Base-by-base conservation (phyloP, 2,888 invertebrate genomes). In the Ellobium chinense region DNA sequence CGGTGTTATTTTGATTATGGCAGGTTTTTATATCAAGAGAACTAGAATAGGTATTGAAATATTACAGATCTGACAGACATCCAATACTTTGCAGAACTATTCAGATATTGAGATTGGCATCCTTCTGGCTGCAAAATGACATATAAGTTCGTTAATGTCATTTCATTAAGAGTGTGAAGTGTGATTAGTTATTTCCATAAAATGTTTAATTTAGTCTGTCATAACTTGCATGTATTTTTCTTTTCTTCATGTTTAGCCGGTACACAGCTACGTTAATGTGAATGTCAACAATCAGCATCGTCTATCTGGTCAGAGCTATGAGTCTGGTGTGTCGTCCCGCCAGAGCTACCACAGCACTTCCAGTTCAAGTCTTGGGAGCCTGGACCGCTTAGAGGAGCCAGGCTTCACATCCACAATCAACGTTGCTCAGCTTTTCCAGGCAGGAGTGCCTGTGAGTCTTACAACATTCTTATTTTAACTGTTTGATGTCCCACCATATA, bases 331-430 rank as follows among this genome's bases (percentile, higher is more conserved):
- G 31, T 92, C 92, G 12, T 90, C 89, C 21, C 84, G 93, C 24
- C 93, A 93, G 88, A 93, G 93, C 83, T 93, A 93, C 88, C 93
- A 93, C 87, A 93, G 93, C 85, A 89, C 88, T 7, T 80, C 82
- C 46, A 93, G 93, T 85, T 81, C 81, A 72, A 93, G 93, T 86
- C 91, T 93, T 75, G 94, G 92, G 82, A 93, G 94, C 87, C 93
- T 94, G 86, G 93, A 94, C 87, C 94, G 95, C 78, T 96, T 96
- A 31, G 97, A 97, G 84, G 93, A 93, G 85, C 89, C 89, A 31
- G 92, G 91, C 46, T 91, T 89, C 82, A 86, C 89, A 60, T 91
- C 91, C 85, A 89, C 91, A 79, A 89, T 92, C 85, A 93, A 92
- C 87, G 91, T 92, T 85, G 90, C 91, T 78, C 92, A 92, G 82